Evolutionary conservation across 2,113 vertebrate species (phyloP).

Genomic region (Copsychus sechellarum): DNA sequence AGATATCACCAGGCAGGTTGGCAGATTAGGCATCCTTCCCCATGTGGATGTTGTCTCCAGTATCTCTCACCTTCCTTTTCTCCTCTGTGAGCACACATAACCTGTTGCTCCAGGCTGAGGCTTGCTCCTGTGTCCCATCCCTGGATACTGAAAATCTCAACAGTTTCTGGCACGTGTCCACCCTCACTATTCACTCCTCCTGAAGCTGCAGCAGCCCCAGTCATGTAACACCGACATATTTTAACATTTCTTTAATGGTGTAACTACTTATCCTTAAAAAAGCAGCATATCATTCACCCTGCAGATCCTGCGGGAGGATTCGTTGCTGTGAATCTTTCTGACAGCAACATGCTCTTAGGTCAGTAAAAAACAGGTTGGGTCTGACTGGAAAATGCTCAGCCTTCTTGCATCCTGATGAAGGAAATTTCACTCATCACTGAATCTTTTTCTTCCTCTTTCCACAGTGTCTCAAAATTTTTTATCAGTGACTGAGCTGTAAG

Average conservation of each 20-base stretch:
- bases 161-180: neutral
- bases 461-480: neutral
- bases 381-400: neutral
- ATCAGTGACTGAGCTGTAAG: neutral
- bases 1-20: too few relatives aligned
- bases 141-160: neutral
- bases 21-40: neutral
- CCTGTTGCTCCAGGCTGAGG: rapidly evolving
- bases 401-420: rapidly evolving
- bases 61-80: neutral
- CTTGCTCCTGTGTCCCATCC: neutral
- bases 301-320: rapidly evolving
- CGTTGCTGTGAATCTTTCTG: neutral
- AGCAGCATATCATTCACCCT: neutral
- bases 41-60: neutral
- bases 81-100: neutral
- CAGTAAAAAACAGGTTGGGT: neutral
- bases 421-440: neutral
- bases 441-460: neutral
- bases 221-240: rapidly evolving
- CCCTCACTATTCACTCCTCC: rapidly evolving
- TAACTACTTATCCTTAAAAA: neutral
- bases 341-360: neutral
- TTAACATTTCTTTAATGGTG: neutral
- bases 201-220: neutral